Percentiles rank a stretch among this genome's conserved stretches.
These are phyloP conservation scores for Tetragnatha versicolor DNA, from an alignment of 1,140 invertebrate genomes.

Conservation along the genomic window DNA sequence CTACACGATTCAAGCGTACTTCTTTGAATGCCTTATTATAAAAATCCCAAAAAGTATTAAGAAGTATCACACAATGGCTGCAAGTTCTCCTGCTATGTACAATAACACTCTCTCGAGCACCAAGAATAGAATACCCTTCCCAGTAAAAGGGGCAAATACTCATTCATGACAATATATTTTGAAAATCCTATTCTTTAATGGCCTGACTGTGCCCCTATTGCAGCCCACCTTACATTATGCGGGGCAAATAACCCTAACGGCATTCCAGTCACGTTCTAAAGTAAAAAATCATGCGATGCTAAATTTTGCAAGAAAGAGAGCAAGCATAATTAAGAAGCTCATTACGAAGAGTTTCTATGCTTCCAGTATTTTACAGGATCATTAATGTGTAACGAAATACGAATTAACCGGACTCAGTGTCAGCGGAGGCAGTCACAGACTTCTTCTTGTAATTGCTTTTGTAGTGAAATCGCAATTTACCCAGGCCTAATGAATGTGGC, in stretches of 20 bases:
- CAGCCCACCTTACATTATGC: background rate
- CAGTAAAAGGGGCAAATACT: too few species aligned
- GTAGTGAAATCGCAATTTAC: slow-evolving; percentile 22
- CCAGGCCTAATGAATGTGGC: slow-evolving; percentile 7
- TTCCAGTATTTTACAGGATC: slow-evolving; percentile 14
- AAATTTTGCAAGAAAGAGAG: slow-evolving; percentile 12
- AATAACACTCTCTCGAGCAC: too few species aligned
- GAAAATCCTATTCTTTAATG: too few species aligned
- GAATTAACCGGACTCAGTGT: background rate
- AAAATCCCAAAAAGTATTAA: too few species aligned
- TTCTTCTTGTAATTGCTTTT: slow-evolving; percentile 14
- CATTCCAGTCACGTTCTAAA: slow-evolving; percentile 2
- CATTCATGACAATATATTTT: too few species aligned
- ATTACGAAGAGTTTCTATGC: slow-evolving; percentile 23
- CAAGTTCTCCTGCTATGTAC: too few species aligned
- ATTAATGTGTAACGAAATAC: slow-evolving; percentile 23
- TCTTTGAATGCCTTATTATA: too few species aligned
- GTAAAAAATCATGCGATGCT: slow-evolving; percentile 2
- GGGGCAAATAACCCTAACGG: background rate
- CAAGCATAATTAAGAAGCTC: slow-evolving; percentile 25
- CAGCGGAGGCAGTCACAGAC: background rate
- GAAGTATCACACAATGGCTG: too few species aligned
- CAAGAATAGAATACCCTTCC: too few species aligned
- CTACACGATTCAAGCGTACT: too few species aligned
- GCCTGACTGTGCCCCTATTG: too few species aligned